Conservation (phyloP, 2,888 invertebrate species). For the Eilema caniola region DNA sequence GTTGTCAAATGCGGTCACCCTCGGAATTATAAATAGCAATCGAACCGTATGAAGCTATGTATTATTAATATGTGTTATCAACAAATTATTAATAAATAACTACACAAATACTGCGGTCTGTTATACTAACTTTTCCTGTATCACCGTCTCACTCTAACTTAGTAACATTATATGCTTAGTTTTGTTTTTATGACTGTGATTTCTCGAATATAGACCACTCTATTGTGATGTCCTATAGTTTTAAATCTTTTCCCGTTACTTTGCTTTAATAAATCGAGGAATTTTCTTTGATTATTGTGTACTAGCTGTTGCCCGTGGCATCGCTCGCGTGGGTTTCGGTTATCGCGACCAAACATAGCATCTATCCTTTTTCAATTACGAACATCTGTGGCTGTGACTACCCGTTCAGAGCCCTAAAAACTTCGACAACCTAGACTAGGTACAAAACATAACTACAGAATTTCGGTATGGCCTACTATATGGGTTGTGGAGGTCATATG, state of each 20-base stretch:
- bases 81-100: constrained; percentile 5
- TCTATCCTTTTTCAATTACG: no score
- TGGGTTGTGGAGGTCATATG: no score
- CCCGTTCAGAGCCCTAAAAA: not conserved
- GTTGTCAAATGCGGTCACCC: no score
- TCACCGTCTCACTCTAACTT: not conserved
- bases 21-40: no score
- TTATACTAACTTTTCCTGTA: not conserved
- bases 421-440: not conserved
- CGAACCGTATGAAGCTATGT: no score
- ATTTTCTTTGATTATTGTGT: not conserved
- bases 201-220: not conserved
- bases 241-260: not conserved
- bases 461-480: no score
- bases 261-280: not conserved
- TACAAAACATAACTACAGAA: no score
- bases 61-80: not conserved
- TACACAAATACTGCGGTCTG: not conserved
- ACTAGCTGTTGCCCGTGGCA: no score
- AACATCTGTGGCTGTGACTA: no score
- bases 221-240: not conserved
- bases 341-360: no score
- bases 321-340: no score
- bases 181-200: not conserved
- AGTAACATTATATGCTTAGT: not conserved